Base-by-base conservation (phyloP, 2,797 vertebrate genomes). In the Molossus molossus region DNA sequence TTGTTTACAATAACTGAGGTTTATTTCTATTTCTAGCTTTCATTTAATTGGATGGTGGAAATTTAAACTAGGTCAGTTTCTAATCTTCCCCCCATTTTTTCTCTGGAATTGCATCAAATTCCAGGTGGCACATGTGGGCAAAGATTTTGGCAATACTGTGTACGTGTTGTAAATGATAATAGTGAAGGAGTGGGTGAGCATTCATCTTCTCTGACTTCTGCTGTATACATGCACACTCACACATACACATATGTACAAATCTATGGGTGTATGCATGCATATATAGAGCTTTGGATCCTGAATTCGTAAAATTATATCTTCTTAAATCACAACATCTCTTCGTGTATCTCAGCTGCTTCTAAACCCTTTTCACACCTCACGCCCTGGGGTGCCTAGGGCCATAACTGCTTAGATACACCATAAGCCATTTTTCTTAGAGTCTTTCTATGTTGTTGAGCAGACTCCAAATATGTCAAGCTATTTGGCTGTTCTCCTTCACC, bases 141-240 rank as follows among this genome's bases (percentile, higher is more conserved):
- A n/a, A 48, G 1, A 45, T 60, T 21, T 33, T 2, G 81, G 17
- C 40, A n/a, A 5, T 4, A 1, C 8, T 29, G 1, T 14, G 7
- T 33, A 4, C n/a, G 29, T 10, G 60, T 53, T 17, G 1, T 48
- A 53, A 33, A 33, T 11, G n/a, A 21, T 3, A 21, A 23, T 6
- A 87, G 21, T 58, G 27, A 37, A 62, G 2, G 1, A 14, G 11
- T 23, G 4, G 18, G 9, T 11, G 23, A 3, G 48, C 72, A 14
- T 1, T 6, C 12, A 15, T 1, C 40, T 75, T 45, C 29, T 69
- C 12, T 33, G 9, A 27, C 20, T 25, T 33, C 40, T 5, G 14
- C 23, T 40, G 18, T 45, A 58, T 18, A 9, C 14, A 27, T 37
- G 15, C 12, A n/a, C 29, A 76, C 40, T 45, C 6, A 2, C 1